Base-by-base conservation (phyloP, 2,888 invertebrate species). In the Lepetodrilus schrolli region DNA sequence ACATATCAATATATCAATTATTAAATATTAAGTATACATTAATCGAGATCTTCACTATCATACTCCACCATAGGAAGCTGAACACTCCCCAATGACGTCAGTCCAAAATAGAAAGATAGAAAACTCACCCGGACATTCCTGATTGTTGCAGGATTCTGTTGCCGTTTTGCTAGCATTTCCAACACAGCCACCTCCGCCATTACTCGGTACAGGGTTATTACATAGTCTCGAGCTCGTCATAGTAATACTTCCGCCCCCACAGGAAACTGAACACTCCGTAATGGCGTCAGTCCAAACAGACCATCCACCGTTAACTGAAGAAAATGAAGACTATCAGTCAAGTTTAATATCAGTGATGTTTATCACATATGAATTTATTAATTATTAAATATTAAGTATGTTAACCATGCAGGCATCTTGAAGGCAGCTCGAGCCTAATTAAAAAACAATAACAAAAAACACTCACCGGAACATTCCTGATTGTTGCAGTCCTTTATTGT, bases 201-300 rank as follows among this genome's bases (percentile, higher is more conserved):
- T 30, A 10, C 43, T 43, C 8, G 72, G 72, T 13, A 47, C 43
- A 4, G 72, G 72, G 38, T 72, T 72, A 10, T 58, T 72, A 43
- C 72, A 72, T 23, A 13, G 17, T 47, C 72, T 65, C 23, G 23
- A 47, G 10, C 65, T 23, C 30, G 37, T 10, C 2, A 36, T 21
- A 7, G 30, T 43, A 10, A 30, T 26, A n/a, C n/a, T 30, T 34
- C 72, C 72, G 2, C 65, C 65, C 10, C 68, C 68, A 47, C 68
- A 68, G 4, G 68, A 7, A 21, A 23, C 47, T 7, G 68, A 68
- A 47, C 68, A 68, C 17, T 34, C n/a, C 2, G n/a, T 10, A 17
- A 1, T 17, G 5, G 58, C 34, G n/a, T 30, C 30, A 17, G 13
- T 58, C 58, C 58, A 58, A 13, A 58, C 0, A 34, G 26, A n/a